These are phyloP conservation scores for Fragum whitleyi DNA, from an alignment of 2,888 invertebrate species.

Conservation along the genomic window DNA sequence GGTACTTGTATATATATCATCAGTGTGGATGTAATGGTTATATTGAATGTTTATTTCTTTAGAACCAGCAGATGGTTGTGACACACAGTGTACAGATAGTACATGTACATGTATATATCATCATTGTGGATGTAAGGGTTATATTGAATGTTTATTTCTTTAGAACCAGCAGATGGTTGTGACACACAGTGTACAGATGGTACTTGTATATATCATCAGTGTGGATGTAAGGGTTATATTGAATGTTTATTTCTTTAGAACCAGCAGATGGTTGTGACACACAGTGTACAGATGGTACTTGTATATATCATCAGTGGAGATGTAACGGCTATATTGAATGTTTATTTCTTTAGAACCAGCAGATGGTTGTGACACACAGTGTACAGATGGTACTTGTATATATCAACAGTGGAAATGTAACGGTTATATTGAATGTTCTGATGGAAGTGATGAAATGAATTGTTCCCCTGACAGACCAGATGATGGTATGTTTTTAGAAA, in stretches of 20 bases:
- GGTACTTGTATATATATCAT: conserved; percentile 70
- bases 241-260: conserved; percentile 65
- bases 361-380: conserved; percentile 33
- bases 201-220: conserved; percentile 43
- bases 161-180: too few relatives aligned
- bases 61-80: too few relatives aligned
- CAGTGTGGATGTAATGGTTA: too few relatives aligned
- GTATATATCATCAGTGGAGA: conserved; percentile 69
- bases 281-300: conserved; percentile 66
- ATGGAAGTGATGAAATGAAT: conserved; percentile 67
- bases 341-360: conserved; percentile 38
- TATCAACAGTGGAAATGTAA: conserved; percentile 72
- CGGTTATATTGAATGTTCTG: conserved; percentile 70
- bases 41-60: too few relatives aligned
- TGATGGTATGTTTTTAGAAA: too few relatives aligned
- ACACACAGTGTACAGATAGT: too few relatives aligned
- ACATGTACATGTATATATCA: too few relatives aligned
- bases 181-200: too few relatives aligned
- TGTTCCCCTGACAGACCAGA: conserved; percentile 16
- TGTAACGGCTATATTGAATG: conserved; percentile 74
- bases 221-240: conserved; percentile 71
- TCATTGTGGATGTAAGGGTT: too few relatives aligned
- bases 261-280: not conserved
- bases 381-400: conserved; percentile 71
- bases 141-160: too few relatives aligned